Base-by-base conservation (phyloP, 37 sponge, comb jelly and placozoan genomes). In the Crambe crambe region DNA sequence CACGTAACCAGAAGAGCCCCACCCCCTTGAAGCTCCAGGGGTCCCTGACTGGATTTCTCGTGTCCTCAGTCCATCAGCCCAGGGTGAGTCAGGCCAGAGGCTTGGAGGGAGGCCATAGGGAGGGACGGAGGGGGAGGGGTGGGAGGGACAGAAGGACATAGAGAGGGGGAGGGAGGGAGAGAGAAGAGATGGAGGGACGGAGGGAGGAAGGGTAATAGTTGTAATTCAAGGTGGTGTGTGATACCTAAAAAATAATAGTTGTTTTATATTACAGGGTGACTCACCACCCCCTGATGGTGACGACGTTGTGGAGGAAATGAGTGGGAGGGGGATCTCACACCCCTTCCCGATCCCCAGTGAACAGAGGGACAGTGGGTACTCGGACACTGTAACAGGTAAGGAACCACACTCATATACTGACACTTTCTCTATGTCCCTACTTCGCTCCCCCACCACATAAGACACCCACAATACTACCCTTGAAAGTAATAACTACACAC, bases 391-490 rank as follows among this genome's bases (percentile, higher is more conserved):
- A 23, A 30, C 63, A 23, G 30, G 63, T 27, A 20, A 62, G 26
- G 30, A 62, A 47, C 6, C 51, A 47, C 12, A 15, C 20, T 68
- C 37, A 37, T 35, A 68, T 32, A 68, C 68, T 27, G 37, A 68
- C 4, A 68, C 37, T 18, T 68, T 35, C 68, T 68, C 37, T 32
- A 60, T 65, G 56, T 91, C 92, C 43, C 87, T 87, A 67, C 81
- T 76, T 76, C 81, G 85, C 40, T 70, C 82, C 32, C 91, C 91
- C 65, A 86, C 75, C 34, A 85, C 44, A 80, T 81, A 90, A 29
- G 91, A 90, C 26, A 87, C 91, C 29, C 88, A 83, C 79, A 87
- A 91, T 57, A 91, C 82, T 78, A 86, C 79, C 81, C 77, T 74
- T 12, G 92, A 91, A 83, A 91, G 83, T 57, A 39, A 42, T 73